Conservation (phyloP, 2,888 invertebrate species). For the Caenorhabditis sp. region DNA sequence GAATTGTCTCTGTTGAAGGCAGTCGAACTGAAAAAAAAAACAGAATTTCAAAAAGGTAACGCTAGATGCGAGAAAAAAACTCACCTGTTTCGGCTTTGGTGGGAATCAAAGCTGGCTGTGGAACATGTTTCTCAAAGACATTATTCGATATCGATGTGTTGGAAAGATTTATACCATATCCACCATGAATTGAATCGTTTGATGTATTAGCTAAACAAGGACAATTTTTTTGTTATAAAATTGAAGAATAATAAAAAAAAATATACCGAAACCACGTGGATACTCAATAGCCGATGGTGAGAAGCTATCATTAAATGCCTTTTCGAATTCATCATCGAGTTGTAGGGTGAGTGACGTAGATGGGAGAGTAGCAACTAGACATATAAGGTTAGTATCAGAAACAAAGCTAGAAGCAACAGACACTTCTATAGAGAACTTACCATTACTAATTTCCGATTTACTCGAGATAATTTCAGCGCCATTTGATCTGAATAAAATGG, state of each 20-base stretch:
- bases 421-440: neutral
- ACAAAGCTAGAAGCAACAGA: neutral
- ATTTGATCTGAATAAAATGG: slow-evolving; percentile 7
- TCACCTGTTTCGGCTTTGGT: neutral
- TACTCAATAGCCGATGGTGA: slow-evolving; percentile 36
- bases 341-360: slow-evolving; percentile 22
- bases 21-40: neutral
- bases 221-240: neutral
- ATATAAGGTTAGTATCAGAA: neutral
- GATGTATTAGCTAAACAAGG: neutral
- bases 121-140: neutral
- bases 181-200: neutral
- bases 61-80: too few species aligned
- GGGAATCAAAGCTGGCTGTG: neutral
- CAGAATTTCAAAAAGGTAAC: neutral
- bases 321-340: slow-evolving; percentile 31
- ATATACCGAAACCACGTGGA: slow-evolving; percentile 25
- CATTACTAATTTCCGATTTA: slow-evolving; percentile 10
- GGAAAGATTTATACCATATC: neutral
- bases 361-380: slow-evolving; percentile 22
- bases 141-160: neutral
- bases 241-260: neutral
- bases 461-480: slow-evolving; percentile 31
- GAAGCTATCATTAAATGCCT: slow-evolving; percentile 26
- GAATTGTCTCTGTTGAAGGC: neutral